Base-by-base conservation (phyloP, 2,797 vertebrate species). In the Spatula versicolor region DNA sequence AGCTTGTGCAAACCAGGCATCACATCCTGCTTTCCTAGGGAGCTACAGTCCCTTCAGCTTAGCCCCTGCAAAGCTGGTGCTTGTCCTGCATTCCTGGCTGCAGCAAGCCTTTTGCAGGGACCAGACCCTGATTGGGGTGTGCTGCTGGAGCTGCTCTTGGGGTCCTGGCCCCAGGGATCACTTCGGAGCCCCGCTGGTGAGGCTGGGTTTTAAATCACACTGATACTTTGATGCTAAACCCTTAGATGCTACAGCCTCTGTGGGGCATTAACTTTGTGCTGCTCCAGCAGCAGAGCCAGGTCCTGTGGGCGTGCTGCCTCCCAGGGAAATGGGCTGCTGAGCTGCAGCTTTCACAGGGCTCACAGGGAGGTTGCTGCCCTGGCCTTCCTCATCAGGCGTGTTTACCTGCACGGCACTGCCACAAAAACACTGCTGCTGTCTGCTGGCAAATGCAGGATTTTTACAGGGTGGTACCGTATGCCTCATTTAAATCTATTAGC, bases 401-500 rank as follows among this genome's bases (percentile, higher is more conserved):
- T 39, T 56, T 80, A 88, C 76, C 66, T 77, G 86, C 6, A 55
- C 66, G 71, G 58, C 46, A 20, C 0, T 25, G 79, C 88, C 86
- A 60, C 92, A 90, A 54, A 64, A 82, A 82, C 18, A 59, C 60
- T n/a, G 8, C 88, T 67, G 1, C 6, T 5, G 13, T 37, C 73
- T 84, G 91, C 90, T 82, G 88, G 76, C 77, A 92, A 46, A 76
- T 19, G 41, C 2, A 0, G n/a, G 20, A 50, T 80, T 91, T 90
- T 90, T 84, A 56, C 73, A 80, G 84, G 79, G 67, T 33, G 69
- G 60, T 66, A 50, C 46, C 5, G 6, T 82, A 68, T 90, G 90
- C 66, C 74, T 95, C 95, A 88, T 92, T 90, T 81, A 84, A 93
- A 94, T 71, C 76, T 87, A 76, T 96, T 71, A 39, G 88, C 41